phyloP scores from a whole-genome alignment of 2,797 vertebrate genomes.

The Falco biarmicus region DNA sequence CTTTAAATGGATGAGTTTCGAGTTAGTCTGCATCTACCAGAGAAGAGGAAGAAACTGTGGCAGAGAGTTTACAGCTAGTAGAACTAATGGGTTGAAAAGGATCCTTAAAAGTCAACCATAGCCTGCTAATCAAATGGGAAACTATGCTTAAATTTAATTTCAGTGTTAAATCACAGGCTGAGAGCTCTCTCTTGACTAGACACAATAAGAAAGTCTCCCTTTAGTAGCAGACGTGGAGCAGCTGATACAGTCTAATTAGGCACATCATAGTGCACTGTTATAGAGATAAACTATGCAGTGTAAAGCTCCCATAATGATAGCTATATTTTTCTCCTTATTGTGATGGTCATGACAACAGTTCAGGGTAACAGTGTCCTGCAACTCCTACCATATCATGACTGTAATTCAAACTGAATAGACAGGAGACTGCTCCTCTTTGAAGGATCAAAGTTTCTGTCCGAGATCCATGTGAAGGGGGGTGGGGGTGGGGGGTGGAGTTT shows the following conservation, averaged over 20 bases:
- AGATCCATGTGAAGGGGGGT: neutral
- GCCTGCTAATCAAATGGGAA: conserved; percentile 52
- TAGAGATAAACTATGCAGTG: conserved; percentile 68
- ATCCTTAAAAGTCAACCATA: conserved; percentile 34
- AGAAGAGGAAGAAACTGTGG: neutral
- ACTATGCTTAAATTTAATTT: conserved; percentile 70
- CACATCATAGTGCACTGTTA: conserved; percentile 65
- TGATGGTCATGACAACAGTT: conserved; percentile 55
- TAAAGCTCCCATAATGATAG: conserved; percentile 65
- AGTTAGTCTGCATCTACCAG: neutral
- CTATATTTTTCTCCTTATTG: conserved; percentile 71
- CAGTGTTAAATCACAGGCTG: conserved; percentile 65
- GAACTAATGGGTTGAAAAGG: conserved; percentile 2
- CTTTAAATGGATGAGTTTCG: neutral
- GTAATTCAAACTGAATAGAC: conserved; percentile 11
- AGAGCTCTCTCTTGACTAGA: conserved; percentile 62
- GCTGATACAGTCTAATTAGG: conserved; percentile 73
- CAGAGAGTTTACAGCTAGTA: neutral
- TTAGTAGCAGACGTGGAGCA: conserved; percentile 33
- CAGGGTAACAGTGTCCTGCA: conserved; percentile 41
- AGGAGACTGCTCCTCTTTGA: neutral
- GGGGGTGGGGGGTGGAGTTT: too few species aligned
- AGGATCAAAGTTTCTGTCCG: neutral
- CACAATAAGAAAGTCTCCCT: conserved; percentile 57
- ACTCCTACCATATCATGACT: neutral